Percentiles rank a stretch among this genome's conserved stretches.
Evolutionary conservation across 1,140 invertebrate genomes (phyloP).

Genomic region (Danaus melanippus): DNA sequence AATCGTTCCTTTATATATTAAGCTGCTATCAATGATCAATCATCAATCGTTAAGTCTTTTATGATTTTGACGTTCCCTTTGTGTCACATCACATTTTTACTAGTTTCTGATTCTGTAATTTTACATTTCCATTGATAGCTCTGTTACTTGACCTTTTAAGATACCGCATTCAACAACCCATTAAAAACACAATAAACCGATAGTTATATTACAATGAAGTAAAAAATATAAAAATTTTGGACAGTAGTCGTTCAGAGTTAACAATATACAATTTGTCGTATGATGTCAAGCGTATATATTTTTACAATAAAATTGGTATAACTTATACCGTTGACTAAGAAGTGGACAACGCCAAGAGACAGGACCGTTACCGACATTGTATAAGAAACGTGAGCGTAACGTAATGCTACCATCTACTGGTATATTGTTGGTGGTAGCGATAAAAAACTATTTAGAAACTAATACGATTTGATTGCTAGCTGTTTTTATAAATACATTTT

Average conservation of each 20-base stretch:
- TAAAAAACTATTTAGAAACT: constrained; percentile 37
- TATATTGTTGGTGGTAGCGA: constrained; percentile 37
- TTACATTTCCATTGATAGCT: neutral
- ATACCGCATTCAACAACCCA: constrained; percentile 24
- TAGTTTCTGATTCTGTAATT: too few relatives aligned
- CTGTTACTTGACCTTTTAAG: constrained; percentile 9
- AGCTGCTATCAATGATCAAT: too few relatives aligned
- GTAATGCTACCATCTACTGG: constrained; percentile 34
- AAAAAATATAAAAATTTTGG: constrained; percentile 30
- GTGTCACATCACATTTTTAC: too few relatives aligned
- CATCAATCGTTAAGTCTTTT: too few relatives aligned
- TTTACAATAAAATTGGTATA: constrained; percentile 49
- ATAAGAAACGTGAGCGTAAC: constrained; percentile 52
- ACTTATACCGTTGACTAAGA: constrained; percentile 47
- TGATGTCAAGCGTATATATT: constrained; percentile 28
- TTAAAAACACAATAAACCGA: constrained; percentile 27
- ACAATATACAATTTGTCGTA: constrained; percentile 50
- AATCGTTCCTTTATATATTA: neutral
- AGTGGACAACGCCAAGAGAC: constrained; percentile 36
- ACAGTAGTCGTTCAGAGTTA: constrained; percentile 33
- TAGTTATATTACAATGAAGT: constrained; percentile 26
- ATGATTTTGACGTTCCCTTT: too few relatives aligned
- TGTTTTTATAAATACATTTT: constrained; percentile 18
- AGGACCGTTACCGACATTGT: constrained; percentile 55
- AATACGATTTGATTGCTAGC: constrained; percentile 31